Conservation (phyloP, 2,113 vertebrate species). For the Rhea pennata region DNA sequence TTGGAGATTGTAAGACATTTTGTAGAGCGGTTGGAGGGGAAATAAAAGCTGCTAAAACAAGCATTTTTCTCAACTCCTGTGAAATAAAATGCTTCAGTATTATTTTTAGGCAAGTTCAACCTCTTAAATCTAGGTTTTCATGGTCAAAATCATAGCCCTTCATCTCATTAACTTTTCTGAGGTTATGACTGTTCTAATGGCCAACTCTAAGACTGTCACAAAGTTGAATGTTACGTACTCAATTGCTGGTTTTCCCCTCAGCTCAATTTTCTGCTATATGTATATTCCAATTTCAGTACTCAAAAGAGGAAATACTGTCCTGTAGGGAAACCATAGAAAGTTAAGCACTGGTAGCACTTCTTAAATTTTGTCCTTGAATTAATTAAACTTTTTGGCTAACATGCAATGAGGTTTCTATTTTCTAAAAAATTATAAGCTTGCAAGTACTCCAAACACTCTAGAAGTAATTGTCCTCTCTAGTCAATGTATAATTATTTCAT, state of each 20-base stretch:
- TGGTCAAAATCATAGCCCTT: not conserved
- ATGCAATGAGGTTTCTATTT: not conserved
- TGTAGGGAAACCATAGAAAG: not conserved
- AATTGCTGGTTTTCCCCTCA: not conserved
- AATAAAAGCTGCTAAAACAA: not conserved
- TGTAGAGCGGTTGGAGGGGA: not conserved
- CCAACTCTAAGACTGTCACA: not conserved
- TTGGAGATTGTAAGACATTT: not conserved
- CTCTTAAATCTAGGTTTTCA: not conserved
- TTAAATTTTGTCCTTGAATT: not conserved
- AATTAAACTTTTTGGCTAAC: not conserved
- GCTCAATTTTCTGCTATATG: not conserved
- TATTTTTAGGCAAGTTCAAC: not conserved
- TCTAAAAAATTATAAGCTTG: not conserved
- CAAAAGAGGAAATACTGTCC: not conserved
- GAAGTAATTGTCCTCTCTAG: not conserved
- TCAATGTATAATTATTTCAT: not conserved
- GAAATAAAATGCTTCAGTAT: not conserved
- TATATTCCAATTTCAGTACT: not conserved
- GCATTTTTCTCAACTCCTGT: not conserved
- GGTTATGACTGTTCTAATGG: not conserved
- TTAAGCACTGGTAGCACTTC: not conserved
- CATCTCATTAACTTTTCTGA: not conserved
- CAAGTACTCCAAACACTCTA: not conserved
- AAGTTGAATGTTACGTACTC: not conserved